Base-by-base conservation (phyloP, 1,140 invertebrate genomes). In the Chymomyza costata region DNA sequence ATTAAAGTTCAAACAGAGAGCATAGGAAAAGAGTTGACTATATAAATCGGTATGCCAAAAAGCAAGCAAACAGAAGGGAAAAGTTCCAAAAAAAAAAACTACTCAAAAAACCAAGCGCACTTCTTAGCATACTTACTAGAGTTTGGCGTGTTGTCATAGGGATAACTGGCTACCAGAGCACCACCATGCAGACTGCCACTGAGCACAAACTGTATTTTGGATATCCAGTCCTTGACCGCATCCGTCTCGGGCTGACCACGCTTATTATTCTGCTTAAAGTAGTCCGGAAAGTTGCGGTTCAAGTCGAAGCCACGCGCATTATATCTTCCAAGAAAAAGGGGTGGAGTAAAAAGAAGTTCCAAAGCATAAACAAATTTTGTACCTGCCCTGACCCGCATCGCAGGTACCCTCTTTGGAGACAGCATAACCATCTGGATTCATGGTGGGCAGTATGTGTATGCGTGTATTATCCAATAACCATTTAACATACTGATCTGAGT, bases 241-340 rank as follows among this genome's bases (percentile, higher is more conserved):
- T 94, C 92, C 0, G 97, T 97, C 87, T 99, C 97, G 2, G 95
- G 94, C 84, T 96, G 95, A 2, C 92, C 90, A 15, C 91, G 89
- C 67, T 93, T 94, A 56, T 93, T 93, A 85, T 96, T 96, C 68
- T 92, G 90, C 78, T 94, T 95, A 86, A 96, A 96, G 84, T 94
- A 95, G 86, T 97, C 95, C 0, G 95, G 95, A 86, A 97, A 97
- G 86, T 97, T 97, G 39, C 95, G 90, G 86, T 97, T 97, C 47
- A 97, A 86, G 82, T 97, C 95, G 74, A 93, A 95, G 1, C 94
- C 94, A 34, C 92, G 90, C 0, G 94, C 91, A 83, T 97, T 97
- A 78, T 94, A 94, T 63, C 93, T 95, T 56, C 5, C 82, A 82
- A 63, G 53, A 38, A 35, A 3, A 0, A 32, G 1, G 7, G 19